Conservation (phyloP, 2,888 invertebrate genomes). For the Apodemia duryi region DNA sequence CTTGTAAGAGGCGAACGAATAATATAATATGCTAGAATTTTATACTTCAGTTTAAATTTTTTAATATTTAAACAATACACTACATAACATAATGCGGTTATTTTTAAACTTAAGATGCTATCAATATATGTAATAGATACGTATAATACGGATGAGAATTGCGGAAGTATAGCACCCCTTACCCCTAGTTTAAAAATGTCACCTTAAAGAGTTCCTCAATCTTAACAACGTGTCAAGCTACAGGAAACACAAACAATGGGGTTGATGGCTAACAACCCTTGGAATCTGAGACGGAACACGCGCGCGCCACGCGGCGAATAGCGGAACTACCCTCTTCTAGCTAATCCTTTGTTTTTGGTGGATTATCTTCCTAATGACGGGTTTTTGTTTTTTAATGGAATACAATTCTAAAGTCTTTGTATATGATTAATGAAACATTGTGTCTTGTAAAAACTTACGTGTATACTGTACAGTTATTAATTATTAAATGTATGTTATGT, state of each 20-base stretch:
- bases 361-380: slow-evolving; percentile 6
- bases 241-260: slow-evolving; percentile 41
- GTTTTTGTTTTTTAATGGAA: background rate
- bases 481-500: no score
- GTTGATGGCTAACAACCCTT: slow-evolving; percentile 8
- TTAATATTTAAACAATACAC: no score
- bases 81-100: no score
- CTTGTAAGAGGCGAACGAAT: no score
- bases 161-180: background rate
- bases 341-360: slow-evolving; percentile 6
- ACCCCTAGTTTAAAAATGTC: slow-evolving; percentile 14
- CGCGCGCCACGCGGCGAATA: slow-evolving; percentile 55
- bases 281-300: slow-evolving; percentile 44
- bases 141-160: background rate
- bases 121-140: background rate
- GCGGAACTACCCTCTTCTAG: slow-evolving; percentile 49
- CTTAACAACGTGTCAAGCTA: slow-evolving; percentile 29
- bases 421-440: background rate
- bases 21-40: no score
- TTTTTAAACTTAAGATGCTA: no score
- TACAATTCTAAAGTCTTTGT: background rate
- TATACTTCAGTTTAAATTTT: no score
- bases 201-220: slow-evolving; percentile 13
- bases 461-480: no score
- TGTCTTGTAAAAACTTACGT: no score